Evolutionary conservation across 2,113 vertebrate species (phyloP).

Genomic region (Electrona antarctica): DNA sequence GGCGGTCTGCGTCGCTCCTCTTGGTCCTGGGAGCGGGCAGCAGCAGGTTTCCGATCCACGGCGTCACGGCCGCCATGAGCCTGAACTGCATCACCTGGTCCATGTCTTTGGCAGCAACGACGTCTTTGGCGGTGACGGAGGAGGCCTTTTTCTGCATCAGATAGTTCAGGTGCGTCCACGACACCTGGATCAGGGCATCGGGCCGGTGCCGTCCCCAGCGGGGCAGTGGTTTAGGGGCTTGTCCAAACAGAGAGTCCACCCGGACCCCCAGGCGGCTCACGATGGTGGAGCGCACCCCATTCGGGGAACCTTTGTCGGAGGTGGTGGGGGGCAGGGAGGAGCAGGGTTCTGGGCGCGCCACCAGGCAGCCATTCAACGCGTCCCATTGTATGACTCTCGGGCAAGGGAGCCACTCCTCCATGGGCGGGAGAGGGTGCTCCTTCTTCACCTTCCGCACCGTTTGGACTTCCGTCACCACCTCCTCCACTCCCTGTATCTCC

Average conservation of each 20-base stretch:
- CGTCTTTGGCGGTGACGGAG: not conserved
- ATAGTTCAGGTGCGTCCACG: slow-evolving; percentile 24
- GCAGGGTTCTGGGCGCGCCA: not conserved
- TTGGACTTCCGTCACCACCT: not conserved
- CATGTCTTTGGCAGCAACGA: not conserved
- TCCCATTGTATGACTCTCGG: not conserved
- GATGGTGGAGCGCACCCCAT: slow-evolving; percentile 52
- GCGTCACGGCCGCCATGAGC: slow-evolving; percentile 80
- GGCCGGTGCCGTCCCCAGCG: not conserved
- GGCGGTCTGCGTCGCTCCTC: slow-evolving; percentile 52
- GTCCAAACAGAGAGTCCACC: slow-evolving; percentile 29
- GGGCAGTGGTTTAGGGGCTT: slow-evolving; percentile 19
- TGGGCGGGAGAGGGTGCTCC: slow-evolving; percentile 50
- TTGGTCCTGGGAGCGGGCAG: slow-evolving; percentile 36
- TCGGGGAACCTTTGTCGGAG: fast-evolving
- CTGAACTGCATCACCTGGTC: slow-evolving; percentile 49
- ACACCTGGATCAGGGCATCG: slow-evolving; percentile 50
- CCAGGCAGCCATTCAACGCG: slow-evolving; percentile 14
- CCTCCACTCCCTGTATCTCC: not conserved
- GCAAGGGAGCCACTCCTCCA: slow-evolving; percentile 83
- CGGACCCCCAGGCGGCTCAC: slow-evolving; percentile 39
- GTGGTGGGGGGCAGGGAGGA: not conserved
- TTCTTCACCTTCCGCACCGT: not conserved
- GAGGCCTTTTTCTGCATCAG: slow-evolving; percentile 4
- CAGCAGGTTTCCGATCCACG: slow-evolving; percentile 86